Conservation (phyloP, 2,888 invertebrate genomes). For the Eucriotettix oculatus region DNA sequence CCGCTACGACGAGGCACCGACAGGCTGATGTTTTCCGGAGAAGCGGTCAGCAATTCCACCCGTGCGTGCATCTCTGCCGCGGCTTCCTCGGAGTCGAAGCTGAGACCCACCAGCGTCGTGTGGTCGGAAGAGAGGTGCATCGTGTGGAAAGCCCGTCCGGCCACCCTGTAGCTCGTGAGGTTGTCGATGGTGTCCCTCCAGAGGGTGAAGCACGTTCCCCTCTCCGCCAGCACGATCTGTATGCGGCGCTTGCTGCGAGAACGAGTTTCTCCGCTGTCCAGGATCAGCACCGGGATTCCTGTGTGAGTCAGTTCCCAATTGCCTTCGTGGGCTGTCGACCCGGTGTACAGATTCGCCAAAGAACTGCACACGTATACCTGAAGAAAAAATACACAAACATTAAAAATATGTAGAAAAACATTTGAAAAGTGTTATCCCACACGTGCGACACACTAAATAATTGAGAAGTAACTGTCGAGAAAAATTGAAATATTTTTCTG, state of each 20-base stretch:
- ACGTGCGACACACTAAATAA: not conserved
- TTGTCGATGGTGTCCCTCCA: constrained; percentile 72
- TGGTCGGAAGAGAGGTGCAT: constrained; percentile 65
- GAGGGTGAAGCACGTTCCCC: constrained; percentile 63
- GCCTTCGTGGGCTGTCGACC: constrained; percentile 31
- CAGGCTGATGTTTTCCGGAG: constrained; percentile 62
- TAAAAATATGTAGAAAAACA: not conserved
- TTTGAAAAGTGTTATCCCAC: not conserved
- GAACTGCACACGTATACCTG: constrained; percentile 59
- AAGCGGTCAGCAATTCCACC: constrained; percentile 50
- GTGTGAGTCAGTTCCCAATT: constrained; percentile 57
- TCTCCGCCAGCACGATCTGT: constrained; percentile 54
- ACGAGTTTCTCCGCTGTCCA: constrained; percentile 59
- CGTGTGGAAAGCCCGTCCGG: constrained; percentile 62
- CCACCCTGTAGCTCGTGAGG: constrained; percentile 48
- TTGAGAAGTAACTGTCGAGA: not conserved
- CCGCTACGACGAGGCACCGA: constrained; percentile 43
- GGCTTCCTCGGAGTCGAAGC: constrained; percentile 57
- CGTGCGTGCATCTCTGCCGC: constrained; percentile 53
- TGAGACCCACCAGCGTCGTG: constrained; percentile 57
- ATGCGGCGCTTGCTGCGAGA: constrained; percentile 49
- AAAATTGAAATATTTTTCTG: not conserved
- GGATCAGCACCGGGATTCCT: constrained; percentile 60
- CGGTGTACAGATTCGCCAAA: constrained; percentile 53
- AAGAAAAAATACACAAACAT: constrained; percentile 11